These are phyloP conservation scores for Crossocerus cetratus DNA, from an alignment of 2,888 invertebrate species.

Conservation along the genomic window DNA sequence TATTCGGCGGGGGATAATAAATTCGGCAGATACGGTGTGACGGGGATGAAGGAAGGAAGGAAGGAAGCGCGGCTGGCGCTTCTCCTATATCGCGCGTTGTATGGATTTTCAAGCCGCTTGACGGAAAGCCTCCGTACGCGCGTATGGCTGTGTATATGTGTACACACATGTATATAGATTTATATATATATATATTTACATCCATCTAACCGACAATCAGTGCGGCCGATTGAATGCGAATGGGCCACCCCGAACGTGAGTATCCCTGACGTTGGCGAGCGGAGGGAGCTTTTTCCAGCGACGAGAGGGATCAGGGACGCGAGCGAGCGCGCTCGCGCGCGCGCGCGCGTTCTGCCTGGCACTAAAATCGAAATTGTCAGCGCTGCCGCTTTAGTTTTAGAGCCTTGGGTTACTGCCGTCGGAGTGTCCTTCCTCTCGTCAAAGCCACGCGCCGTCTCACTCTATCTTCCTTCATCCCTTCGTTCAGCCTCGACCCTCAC, in stretches of 20 bases:
- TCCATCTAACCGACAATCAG: constrained; percentile 35
- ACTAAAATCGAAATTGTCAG: constrained; percentile 75
- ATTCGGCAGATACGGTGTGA: not conserved
- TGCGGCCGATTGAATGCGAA: constrained; percentile 58
- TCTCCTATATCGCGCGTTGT: not conserved
- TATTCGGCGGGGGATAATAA: not conserved
- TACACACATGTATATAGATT: not conserved
- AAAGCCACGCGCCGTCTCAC: not conserved
- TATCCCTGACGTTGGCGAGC: constrained; percentile 51
- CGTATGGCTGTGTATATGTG: not conserved
- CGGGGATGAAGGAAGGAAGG: not conserved
- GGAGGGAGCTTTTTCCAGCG: constrained; percentile 58
- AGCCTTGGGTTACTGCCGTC: constrained; percentile 63
- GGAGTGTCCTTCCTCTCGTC: constrained; percentile 21
- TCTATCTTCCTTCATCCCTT: not conserved
- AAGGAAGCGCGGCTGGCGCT: not conserved
- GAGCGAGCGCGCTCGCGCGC: constrained; percentile 23
- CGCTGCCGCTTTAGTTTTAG: constrained; percentile 72
- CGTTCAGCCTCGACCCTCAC: not conserved
- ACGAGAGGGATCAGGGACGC: constrained; percentile 65
- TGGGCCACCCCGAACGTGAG: constrained; percentile 54
- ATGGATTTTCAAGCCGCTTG: not conserved
- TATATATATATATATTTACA: constrained; percentile 13
- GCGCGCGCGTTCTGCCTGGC: constrained; percentile 38
- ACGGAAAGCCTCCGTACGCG: not conserved